Evolutionary conservation across 1,140 invertebrate genomes (phyloP), one percentile per base, ranked within the genome.

Genomic region (Cotesia vestalis): DNA sequence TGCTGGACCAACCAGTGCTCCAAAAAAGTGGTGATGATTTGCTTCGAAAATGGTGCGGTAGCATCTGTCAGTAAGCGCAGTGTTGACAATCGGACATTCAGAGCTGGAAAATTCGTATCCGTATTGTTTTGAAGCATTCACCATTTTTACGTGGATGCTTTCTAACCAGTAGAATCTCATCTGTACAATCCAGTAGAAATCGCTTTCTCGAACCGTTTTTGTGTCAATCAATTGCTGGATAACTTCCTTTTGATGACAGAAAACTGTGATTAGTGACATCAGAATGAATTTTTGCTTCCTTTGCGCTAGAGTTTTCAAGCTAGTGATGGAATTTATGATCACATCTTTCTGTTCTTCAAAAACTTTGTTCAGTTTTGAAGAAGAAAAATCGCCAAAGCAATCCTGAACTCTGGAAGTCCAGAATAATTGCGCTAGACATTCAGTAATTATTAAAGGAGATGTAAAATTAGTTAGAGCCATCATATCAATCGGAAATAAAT

Each of bases 181-280:
- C 84, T 97, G 95, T 77, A 94, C 93, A 78, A 94, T 88, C 96
- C 96, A 98, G 81, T 96, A 93, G 86, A 97, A 97, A 80, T 97
- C 95, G 3, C 87, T 87, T 0, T 90, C 84, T 63, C 75, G 78
- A 14, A 77, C 72, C 4, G 88, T 78, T 20, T 89, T 84, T 38
- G 88, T 86, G 0, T 86, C 77, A 8, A 89, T 81, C n/a, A 94
- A 79, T 40, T 88, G 79, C 4, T 82, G 80, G 8, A 91, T 80
- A 4, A 92, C 87, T 75, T 93, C 90, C 74, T 89, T 85, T 9
- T 91, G 89, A 75, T 92, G 88, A 20, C 91, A 89, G 75, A 90
- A 85, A 57, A 91, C 80, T 4, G 90, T 88, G 35, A 92, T 89
- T 40, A 92, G 79, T 8, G 88, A 84, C 60, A 79, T 85, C 9